Conservation (phyloP, 2,888 invertebrate genomes). For the Toxonevra muliebris region DNA sequence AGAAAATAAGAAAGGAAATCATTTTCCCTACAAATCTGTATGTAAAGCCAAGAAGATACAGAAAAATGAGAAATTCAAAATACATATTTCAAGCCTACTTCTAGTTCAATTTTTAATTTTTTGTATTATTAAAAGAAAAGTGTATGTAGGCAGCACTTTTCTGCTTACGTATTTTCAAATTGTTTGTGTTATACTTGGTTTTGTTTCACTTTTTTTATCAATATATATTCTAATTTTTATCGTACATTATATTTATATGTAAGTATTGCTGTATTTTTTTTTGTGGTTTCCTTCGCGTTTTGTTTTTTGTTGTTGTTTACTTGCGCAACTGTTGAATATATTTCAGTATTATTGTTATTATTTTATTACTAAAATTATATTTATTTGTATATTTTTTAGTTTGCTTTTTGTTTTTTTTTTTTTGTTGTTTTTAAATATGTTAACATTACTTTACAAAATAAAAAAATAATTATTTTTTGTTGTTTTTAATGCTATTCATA, state of each 20-base stretch:
- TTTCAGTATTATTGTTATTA: not conserved
- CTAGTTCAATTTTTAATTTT: too few relatives aligned
- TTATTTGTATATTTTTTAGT: not conserved
- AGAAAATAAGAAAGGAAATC: too few relatives aligned
- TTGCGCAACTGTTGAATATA: not conserved
- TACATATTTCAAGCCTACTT: too few relatives aligned
- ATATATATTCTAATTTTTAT: constrained; percentile 33
- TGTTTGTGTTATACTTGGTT: too few relatives aligned
- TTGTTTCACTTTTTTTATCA: constrained; percentile 7
- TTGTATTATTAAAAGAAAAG: too few relatives aligned
- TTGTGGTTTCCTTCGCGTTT: constrained; percentile 1
- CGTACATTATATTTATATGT: constrained; percentile 28
- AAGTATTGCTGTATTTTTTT: constrained; percentile 20
- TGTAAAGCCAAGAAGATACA: too few relatives aligned
- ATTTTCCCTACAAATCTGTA: too few relatives aligned
- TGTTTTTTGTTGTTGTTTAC: constrained; percentile 6
- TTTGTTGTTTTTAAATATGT: not conserved
- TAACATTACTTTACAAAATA: constrained; percentile 2
- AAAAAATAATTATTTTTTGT: not conserved
- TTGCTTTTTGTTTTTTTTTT: not conserved
- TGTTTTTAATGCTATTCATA: not conserved
- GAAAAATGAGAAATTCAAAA: too few relatives aligned
- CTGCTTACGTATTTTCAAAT: too few relatives aligned
- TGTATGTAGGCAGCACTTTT: too few relatives aligned
- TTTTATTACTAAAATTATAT: not conserved